Evolutionary conservation across 2,888 invertebrate genomes (phyloP).

Genomic region (Monopis laevigella): DNA sequence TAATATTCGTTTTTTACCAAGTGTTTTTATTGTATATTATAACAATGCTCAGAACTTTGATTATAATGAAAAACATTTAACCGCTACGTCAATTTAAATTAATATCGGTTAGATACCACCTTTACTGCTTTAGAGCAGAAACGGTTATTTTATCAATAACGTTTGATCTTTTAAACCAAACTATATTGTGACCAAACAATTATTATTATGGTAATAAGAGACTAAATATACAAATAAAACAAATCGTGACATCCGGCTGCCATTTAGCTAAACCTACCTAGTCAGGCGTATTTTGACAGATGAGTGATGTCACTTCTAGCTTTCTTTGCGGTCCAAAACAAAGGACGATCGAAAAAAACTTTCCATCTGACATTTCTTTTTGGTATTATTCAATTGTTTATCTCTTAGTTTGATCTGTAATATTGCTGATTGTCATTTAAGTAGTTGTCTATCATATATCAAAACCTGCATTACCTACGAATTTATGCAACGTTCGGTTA

Average conservation of each 20-base stretch:
- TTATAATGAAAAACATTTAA: no score
- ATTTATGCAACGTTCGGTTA: neutral
- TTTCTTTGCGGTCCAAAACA: constrained; percentile 8
- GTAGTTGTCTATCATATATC: neutral
- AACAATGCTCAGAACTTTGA: no score
- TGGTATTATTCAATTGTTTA: neutral
- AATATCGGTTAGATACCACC: no score
- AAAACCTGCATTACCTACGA: neutral
- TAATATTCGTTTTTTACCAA: no score
- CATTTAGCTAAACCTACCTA: neutral
- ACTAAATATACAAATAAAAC: constrained; percentile 2
- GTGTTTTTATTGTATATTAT: no score
- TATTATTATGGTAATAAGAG: no score
- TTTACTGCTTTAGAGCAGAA: no score
- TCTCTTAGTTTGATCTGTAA: neutral
- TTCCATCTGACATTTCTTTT: neutral
- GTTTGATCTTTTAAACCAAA: no score
- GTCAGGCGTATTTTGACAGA: constrained; percentile 8
- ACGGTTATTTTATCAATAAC: no score
- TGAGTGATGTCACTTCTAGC: constrained; percentile 7
- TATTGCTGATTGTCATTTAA: neutral
- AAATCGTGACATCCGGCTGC: constrained; percentile 7
- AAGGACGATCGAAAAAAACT: constrained; percentile 1
- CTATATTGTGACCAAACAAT: no score
- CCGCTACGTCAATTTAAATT: no score